Base-by-base conservation (phyloP, 1,140 invertebrate genomes). In the Rhyzopertha dominica region DNA sequence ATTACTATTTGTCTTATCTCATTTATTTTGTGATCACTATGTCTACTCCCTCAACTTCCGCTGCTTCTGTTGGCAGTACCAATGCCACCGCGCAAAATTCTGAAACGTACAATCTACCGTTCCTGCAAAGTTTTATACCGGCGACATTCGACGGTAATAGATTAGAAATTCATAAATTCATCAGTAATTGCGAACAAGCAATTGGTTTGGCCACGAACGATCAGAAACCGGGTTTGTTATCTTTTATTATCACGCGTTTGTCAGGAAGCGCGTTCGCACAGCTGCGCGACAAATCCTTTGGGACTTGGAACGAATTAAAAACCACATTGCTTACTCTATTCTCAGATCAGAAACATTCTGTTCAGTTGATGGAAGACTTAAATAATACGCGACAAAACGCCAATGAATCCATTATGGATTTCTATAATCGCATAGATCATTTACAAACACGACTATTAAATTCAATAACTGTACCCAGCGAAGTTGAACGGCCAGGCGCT, bases 171-270 rank as follows among this genome's bases (percentile, higher is more conserved):
- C n/a, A 19, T 4, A 19, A 44, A 36, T 44, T 44, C 23, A 23
- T 44, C 9, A 9, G 17, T 25, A 44, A 44, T 36, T 36, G 31
- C 20, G 42, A 44, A 5, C 35, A 36, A 36, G 42, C 42, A 12
- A 12, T 32, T 36, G 8, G 12, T 3, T 44, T 44, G 12, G 42
- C 32, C 10, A 44, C 3, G n/a, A 9, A 31, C 16, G 2, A 7
- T 14, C 42, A 44, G 20, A 24, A 26, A 25, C 12, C 17, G 7
- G 22, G 20, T 17, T 18, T 36, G 5, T 25, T 29, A 36, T 22
- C 22, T 5, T 44, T 36, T 19, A 18, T 44, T 4, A 14, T 44
- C n/a, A 35, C 42, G 24, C 35, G 18, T 23, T 13, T 44, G 5
- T 25, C 42, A 7, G 42, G 42, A 9, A 36, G 42, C 20, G 42